phyloP scores from a whole-genome alignment of 1,140 invertebrate species.

The Pararge aegeria region DNA sequence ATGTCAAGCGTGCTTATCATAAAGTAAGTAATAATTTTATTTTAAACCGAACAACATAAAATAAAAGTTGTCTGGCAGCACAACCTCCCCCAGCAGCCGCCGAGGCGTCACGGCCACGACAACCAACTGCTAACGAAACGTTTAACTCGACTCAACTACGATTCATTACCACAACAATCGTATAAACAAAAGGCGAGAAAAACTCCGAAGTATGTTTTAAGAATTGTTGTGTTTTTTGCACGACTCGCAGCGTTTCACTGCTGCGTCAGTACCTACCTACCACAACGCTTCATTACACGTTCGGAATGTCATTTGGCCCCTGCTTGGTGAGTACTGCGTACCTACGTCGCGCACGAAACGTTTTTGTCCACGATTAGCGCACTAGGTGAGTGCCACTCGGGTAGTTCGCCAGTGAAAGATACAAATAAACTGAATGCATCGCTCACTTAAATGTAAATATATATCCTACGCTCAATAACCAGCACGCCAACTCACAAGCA shows the following conservation, averaged over 20 bases:
- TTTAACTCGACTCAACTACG: not conserved
- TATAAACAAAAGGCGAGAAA: slow-evolving; percentile 1
- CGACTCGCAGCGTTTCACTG: slow-evolving; percentile 29
- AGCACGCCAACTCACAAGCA: too few relatives aligned
- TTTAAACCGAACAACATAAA: too few relatives aligned
- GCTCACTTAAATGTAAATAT: too few relatives aligned
- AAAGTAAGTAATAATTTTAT: too few relatives aligned
- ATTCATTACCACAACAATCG: not conserved
- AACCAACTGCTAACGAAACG: not conserved
- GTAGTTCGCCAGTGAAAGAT: not conserved
- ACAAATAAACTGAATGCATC: not conserved
- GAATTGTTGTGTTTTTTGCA: slow-evolving; percentile 11
- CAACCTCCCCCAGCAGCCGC: too few relatives aligned
- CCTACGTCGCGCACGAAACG: slow-evolving; percentile 32
- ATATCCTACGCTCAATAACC: too few relatives aligned
- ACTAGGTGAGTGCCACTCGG: not conserved
- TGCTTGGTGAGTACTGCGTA: not conserved
- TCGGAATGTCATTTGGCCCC: slow-evolving; percentile 59
- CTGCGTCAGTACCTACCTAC: not conserved
- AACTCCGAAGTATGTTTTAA: slow-evolving; percentile 1
- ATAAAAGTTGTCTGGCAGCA: too few relatives aligned
- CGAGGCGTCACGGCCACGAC: not conserved
- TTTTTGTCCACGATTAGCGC: slow-evolving; percentile 40
- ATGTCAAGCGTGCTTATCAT: too few relatives aligned
- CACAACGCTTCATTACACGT: slow-evolving; percentile 51